A percentile compares a stretch with the other conserved stretches of the same genome.
Conservation (phyloP, 1,140 invertebrate species). For the Laodelphax striatellus region DNA sequence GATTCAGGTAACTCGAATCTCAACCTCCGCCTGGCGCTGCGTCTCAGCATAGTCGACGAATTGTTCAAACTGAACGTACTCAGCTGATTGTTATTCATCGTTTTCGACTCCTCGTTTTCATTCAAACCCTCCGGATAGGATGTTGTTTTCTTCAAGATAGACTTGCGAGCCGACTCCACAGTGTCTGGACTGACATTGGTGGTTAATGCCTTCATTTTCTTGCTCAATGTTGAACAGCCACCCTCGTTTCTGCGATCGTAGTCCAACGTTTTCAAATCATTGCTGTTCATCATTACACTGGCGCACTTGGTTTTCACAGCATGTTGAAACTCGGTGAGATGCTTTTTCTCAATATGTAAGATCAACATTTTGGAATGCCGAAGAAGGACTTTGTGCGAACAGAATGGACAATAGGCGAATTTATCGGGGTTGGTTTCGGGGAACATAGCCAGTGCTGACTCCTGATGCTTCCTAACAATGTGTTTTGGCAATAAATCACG, state of each 20-base stretch:
- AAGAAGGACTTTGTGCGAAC: slow-evolving; percentile 19
- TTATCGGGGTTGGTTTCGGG: slow-evolving; percentile 11
- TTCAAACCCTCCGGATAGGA: background rate
- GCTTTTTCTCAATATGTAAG: slow-evolving; percentile 26
- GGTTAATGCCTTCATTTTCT: background rate
- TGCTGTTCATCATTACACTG: slow-evolving; percentile 5
- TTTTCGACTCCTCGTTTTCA: background rate
- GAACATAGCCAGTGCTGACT: slow-evolving; percentile 16
- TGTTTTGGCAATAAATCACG: slow-evolving; percentile 24
- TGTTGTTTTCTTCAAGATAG: slow-evolving; percentile 7
- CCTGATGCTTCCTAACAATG: slow-evolving; percentile 21
- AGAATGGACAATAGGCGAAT: slow-evolving; percentile 22
- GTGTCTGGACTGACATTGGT: background rate
- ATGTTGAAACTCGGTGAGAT: slow-evolving; percentile 20
- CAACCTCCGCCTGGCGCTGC: slow-evolving; percentile 18
- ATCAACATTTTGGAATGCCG: slow-evolving; percentile 22
- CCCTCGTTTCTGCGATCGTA: background rate
- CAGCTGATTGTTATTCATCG: background rate
- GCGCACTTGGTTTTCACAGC: slow-evolving; percentile 18
- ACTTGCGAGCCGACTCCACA: slow-evolving; percentile 1
- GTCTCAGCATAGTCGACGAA: slow-evolving; percentile 6
- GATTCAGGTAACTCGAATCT: slow-evolving; percentile 24
- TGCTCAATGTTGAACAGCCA: background rate
- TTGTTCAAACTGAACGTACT: slow-evolving; percentile 2
- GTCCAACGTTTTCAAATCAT: slow-evolving; percentile 13